These are phyloP conservation scores for Sorex fumeus DNA, from an alignment of 2,113 vertebrate species.

Conservation along the genomic window DNA sequence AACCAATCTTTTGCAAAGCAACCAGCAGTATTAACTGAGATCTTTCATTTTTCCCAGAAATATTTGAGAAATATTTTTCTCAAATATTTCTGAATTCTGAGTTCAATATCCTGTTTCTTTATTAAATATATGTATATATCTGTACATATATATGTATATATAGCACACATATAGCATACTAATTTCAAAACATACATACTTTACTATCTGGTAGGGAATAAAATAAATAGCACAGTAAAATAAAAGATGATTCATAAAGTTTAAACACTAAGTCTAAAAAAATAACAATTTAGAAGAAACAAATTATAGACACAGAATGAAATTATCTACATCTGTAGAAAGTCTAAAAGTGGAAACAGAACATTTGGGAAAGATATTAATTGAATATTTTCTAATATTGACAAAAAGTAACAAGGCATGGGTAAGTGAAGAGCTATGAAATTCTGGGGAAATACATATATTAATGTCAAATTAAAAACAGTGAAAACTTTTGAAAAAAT, in stretches of 20 bases:
- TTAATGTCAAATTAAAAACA: not conserved
- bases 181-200: not conserved
- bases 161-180: not conserved
- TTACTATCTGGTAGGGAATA: not conserved
- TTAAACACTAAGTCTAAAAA: not conserved
- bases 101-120: no score
- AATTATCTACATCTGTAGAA: no score
- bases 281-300: no score
- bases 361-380: not conserved
- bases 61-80: conserved; percentile 8
- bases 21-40: not conserved
- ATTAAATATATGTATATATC: no score
- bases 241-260: not conserved
- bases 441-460: not conserved
- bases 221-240: no score
- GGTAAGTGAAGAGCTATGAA: not conserved
- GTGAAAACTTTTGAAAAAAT: not conserved
- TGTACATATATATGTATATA: no score
- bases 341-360: no score
- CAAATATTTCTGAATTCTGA: not conserved
- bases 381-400: not conserved
- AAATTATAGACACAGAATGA: no score
- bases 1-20: not conserved
- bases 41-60: not conserved
- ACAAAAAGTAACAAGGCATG: not conserved